These are phyloP conservation scores for Phymatocera aterrima DNA, from an alignment of 2,888 invertebrate genomes.

Conservation along the genomic window DNA sequence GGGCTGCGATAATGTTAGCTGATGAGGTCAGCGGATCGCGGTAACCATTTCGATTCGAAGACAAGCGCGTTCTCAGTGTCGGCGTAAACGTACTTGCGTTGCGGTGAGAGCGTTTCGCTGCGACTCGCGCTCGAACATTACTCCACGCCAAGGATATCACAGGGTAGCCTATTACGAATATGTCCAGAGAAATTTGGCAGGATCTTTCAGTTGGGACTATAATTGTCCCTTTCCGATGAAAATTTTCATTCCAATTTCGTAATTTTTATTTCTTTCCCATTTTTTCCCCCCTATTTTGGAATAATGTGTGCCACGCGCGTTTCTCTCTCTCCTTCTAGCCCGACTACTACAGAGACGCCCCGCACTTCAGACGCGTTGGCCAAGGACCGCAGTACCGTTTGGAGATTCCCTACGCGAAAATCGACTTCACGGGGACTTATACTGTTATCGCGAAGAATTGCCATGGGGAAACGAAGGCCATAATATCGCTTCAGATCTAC, in stretches of 20 bases:
- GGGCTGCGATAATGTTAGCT: constrained; percentile 25
- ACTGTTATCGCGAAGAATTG: constrained; percentile 89
- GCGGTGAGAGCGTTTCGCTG: not conserved
- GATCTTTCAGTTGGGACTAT: no score
- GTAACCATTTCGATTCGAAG: constrained; percentile 31
- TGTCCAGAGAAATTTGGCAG: not conserved
- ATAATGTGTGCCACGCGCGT: not conserved
- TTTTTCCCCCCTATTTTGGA: not conserved
- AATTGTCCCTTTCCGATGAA: no score
- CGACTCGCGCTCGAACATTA: no score
- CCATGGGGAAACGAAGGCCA: constrained; percentile 90
- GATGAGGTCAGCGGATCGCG: constrained; percentile 36
- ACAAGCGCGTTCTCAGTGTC: constrained; percentile 24
- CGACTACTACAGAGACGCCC: constrained; percentile 91
- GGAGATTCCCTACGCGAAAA: constrained; percentile 90
- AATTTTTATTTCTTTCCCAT: not conserved
- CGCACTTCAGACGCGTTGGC: constrained; percentile 86
- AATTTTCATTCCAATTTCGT: not conserved
- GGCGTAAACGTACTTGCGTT: not conserved
- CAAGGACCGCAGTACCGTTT: constrained; percentile 88
- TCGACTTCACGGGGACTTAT: constrained; percentile 92
- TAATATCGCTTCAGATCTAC: constrained; percentile 91
- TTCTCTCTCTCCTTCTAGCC: constrained; percentile 78
- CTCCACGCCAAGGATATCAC: no score
- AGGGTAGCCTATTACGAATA: not conserved